Conservation (phyloP, 2,797 vertebrate species). For the Spondyliosoma cantharus region DNA sequence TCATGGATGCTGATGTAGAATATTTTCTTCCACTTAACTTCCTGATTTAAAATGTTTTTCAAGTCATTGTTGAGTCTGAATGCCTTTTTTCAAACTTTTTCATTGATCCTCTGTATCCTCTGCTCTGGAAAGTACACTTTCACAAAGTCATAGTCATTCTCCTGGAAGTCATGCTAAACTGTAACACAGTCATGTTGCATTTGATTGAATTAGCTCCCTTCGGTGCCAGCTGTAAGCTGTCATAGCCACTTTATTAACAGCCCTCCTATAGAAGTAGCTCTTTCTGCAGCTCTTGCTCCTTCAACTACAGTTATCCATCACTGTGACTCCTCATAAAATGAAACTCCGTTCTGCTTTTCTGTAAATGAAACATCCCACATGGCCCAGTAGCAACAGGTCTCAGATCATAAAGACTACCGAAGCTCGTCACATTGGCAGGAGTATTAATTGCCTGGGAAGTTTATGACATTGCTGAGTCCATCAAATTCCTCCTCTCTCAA, state of each 20-base stretch:
- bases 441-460: conserved; percentile 64
- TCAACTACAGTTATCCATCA: conserved; percentile 46
- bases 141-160: conserved; percentile 42
- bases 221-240: conserved; percentile 36
- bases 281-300: conserved; percentile 40
- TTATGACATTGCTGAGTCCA: conserved; percentile 46
- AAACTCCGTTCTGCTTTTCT: conserved; percentile 47
- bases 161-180: conserved; percentile 24
- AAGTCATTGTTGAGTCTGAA: neutral
- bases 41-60: conserved; percentile 7
- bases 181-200: conserved; percentile 22
- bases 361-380: conserved; percentile 57
- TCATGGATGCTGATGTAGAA: conserved; percentile 5
- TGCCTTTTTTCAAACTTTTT: neutral
- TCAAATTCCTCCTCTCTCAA: conserved; percentile 22
- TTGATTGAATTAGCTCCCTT: conserved; percentile 4
- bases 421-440: conserved; percentile 20
- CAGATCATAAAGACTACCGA: conserved; percentile 45
- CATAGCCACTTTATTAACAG: conserved; percentile 39
- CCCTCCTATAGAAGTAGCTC: conserved; percentile 29
- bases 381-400: conserved; percentile 48
- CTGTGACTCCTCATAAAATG: conserved; percentile 41
- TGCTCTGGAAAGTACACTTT: conserved; percentile 23
- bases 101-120: neutral
- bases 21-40: neutral